A percentile compares a stretch with the other conserved stretches of the same genome.
Conservation (phyloP, 1,140 invertebrate genomes). For the Capitella teleta region DNA sequence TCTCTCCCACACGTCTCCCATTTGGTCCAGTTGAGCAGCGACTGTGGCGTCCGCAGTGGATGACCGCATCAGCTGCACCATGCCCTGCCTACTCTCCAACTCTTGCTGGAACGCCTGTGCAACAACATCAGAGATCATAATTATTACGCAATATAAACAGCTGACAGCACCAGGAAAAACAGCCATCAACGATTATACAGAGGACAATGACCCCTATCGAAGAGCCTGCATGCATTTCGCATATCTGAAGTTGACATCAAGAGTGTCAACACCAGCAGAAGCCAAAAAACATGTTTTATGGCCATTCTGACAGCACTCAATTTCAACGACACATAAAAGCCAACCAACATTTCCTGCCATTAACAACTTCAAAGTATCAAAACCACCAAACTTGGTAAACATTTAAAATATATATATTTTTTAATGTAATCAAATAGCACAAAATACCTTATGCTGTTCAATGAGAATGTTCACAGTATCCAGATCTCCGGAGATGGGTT, state of each 20-base stretch:
- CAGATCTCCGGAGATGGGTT: conserved; percentile 82
- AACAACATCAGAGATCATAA: no score
- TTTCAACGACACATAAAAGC: no score
- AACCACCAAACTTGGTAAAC: no score
- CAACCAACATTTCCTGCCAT: no score
- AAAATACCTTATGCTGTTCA: conserved; percentile 79
- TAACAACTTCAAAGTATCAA: no score
- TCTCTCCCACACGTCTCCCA: conserved; percentile 72
- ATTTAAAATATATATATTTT: not conserved
- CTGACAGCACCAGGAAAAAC: no score
- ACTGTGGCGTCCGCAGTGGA: conserved; percentile 64
- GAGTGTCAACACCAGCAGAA: no score
- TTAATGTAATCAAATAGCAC: not conserved
- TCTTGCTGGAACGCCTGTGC: conserved; percentile 75
- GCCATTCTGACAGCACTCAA: no score
- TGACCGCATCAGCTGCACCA: conserved; percentile 78
- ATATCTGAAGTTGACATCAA: no score
- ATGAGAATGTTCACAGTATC: conserved; percentile 88
- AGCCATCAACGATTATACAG: not conserved
- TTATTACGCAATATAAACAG: no score
- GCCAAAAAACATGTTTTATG: no score
- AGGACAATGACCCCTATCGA: not conserved
- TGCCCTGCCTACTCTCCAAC: conserved; percentile 68
- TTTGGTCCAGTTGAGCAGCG: conserved; percentile 62
- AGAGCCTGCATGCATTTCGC: not conserved